Percentiles rank a stretch among this genome's conserved stretches.
phyloP scores from a whole-genome alignment of 2,888 invertebrate genomes.

The Mythimna albipuncta region DNA sequence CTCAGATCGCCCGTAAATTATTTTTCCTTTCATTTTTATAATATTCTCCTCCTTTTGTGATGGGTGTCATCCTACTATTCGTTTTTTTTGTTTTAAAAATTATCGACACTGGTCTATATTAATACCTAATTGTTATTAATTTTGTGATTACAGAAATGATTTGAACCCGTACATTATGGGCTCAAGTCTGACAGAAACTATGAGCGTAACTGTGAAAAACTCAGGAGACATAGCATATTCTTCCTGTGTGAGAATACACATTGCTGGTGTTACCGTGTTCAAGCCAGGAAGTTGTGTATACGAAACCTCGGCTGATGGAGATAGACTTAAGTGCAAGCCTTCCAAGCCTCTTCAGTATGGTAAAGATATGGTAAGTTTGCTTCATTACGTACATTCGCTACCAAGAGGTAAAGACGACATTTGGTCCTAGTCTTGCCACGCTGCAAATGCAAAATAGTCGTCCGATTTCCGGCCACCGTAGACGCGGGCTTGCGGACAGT shows the following conservation, averaged over 20 bases:
- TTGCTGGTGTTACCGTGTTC: slow-evolving; percentile 59
- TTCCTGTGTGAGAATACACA: slow-evolving; percentile 67
- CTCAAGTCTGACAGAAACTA: slow-evolving; percentile 63
- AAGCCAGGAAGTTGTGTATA: slow-evolving; percentile 17
- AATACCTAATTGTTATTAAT: background rate
- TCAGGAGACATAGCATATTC: slow-evolving; percentile 76
- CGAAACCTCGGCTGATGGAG: background rate
- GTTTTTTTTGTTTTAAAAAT: too few species aligned
- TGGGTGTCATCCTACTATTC: too few species aligned
- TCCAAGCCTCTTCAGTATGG: slow-evolving; percentile 15
- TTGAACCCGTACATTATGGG: slow-evolving; percentile 70
- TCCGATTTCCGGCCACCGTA: too few species aligned
- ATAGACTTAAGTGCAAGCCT: slow-evolving; percentile 32
- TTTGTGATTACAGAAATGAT: slow-evolving; percentile 7
- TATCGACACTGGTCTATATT: too few species aligned
- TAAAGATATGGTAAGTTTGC: slow-evolving; percentile 19
- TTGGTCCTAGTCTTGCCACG: too few species aligned
- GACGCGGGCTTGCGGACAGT: too few species aligned
- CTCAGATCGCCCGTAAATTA: too few species aligned
- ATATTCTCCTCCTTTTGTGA: too few species aligned
- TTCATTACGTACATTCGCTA: background rate
- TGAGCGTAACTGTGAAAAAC: slow-evolving; percentile 68
- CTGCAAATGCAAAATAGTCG: too few species aligned
- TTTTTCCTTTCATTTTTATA: too few species aligned
- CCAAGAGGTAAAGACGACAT: too few species aligned